Conservation (phyloP, 1,140 invertebrate species). For the Drosophila bifasciata region DNA sequence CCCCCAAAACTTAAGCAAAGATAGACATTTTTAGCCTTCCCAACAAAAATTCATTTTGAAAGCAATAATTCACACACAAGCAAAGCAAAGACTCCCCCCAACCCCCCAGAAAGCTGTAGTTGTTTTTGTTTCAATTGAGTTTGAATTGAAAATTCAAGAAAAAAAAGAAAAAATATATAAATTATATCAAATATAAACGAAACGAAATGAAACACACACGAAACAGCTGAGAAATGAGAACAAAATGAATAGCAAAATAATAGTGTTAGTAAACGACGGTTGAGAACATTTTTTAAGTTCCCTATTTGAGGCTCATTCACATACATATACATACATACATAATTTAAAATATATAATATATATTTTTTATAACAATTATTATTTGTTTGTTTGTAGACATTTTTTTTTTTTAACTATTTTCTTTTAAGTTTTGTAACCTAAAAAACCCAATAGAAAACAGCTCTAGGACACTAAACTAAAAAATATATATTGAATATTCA, state of each 20-base stretch:
- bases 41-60: slow-evolving; percentile 26
- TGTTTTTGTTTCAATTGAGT: slow-evolving; percentile 34
- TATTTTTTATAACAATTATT: slow-evolving; percentile 32
- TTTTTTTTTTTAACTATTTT: slow-evolving; percentile 38
- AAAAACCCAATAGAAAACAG: background rate
- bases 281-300: slow-evolving; percentile 82
- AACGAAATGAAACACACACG: background rate
- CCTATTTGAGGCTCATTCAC: slow-evolving; percentile 83
- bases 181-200: slow-evolving; percentile 21
- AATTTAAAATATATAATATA: slow-evolving; percentile 27
- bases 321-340: slow-evolving; percentile 35
- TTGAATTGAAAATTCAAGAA: slow-evolving; percentile 33
- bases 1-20: slow-evolving; percentile 33
- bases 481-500: background rate
- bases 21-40: slow-evolving; percentile 73
- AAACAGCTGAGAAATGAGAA: slow-evolving; percentile 16
- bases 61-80: slow-evolving; percentile 8
- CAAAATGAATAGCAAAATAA: slow-evolving; percentile 70
- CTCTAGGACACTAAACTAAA: slow-evolving; percentile 8
- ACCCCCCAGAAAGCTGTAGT: slow-evolving; percentile 12
- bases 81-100: background rate
- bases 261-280: slow-evolving; percentile 78
- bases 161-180: slow-evolving; percentile 5
- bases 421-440: slow-evolving; percentile 27
- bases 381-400: slow-evolving; percentile 45